A percentile compares a stretch with the other conserved stretches of the same genome.
Evolutionary conservation across 1,140 invertebrate genomes (phyloP).

Genomic region (Drosophila ambigua): DNA sequence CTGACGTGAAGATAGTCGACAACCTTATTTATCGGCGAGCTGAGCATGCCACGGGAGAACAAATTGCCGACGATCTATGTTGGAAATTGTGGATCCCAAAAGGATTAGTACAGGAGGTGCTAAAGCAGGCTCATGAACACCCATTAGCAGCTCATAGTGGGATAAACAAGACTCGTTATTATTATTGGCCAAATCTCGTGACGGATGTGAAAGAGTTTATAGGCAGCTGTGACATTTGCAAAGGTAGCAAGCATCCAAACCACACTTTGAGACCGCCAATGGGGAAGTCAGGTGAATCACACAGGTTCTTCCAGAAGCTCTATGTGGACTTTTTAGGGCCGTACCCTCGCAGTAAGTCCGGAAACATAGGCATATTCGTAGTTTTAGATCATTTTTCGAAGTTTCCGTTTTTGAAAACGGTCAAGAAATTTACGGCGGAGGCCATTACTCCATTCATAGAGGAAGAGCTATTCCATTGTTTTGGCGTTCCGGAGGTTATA

Average conservation of each 20-base stretch:
- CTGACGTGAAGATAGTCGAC: slow-evolving; percentile 5
- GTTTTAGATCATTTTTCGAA: slow-evolving; percentile 1
- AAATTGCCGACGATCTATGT: neutral
- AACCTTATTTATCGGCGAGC: slow-evolving; percentile 5
- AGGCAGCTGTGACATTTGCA: neutral
- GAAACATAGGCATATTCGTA: slow-evolving; percentile 12
- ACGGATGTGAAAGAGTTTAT: slow-evolving; percentile 4
- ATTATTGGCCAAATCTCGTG: slow-evolving; percentile 4
- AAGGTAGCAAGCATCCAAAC: slow-evolving; percentile 7
- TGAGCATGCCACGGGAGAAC: slow-evolving; percentile 1
- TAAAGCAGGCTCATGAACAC: neutral
- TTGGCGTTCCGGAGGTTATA: neutral
- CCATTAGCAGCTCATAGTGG: slow-evolving; percentile 3
- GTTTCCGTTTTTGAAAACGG: neutral
- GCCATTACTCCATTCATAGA: neutral
- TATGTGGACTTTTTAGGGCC: slow-evolving; percentile 11
- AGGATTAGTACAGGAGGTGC: neutral
- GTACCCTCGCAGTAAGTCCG: slow-evolving; percentile 10
- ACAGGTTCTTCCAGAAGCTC: slow-evolving; percentile 10
- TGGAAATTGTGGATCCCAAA: slow-evolving; percentile 12
- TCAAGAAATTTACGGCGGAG: neutral
- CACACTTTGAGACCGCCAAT: slow-evolving; percentile 2
- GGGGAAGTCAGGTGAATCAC: neutral
- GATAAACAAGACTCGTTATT: slow-evolving; percentile 5
- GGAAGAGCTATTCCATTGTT: neutral